Evolutionary conservation across 2,797 vertebrate species (phyloP), one percentile per base, ranked within the genome.

Genomic region (Fundulus diaphanus): DNA sequence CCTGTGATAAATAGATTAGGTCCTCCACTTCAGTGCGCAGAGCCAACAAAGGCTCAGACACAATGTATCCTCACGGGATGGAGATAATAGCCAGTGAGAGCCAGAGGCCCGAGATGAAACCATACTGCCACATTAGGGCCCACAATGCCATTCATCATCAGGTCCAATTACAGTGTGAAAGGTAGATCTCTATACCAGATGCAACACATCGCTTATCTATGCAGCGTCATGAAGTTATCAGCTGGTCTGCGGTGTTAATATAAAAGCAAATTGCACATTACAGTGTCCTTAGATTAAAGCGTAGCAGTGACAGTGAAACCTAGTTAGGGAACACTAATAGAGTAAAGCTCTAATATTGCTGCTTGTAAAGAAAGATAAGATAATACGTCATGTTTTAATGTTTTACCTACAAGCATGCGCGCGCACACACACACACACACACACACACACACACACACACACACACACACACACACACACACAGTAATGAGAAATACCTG

Each of bases 1-100:
- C 87, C 88, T 87, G 89, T 89, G 92, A 94, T 95, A 93, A 95
- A 95, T 93, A 95, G 94, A 95, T 94, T 91, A 95, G 91, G 91
- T 86, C 90, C 89, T 90, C 89, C 89, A 92, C 92, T 92, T 90
- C 85, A 83, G 80, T 81, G 89, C 82, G 72, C 91, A 82, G 87
- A 81, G 76, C 87, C 88, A 92, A 94, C 92, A 93, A 94, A 93
- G 87, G 82, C 92, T 85, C 85, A 89, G 89, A 88, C 91, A 92
- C 88, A 90, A 90, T 90, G 88, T 86, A 89, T 88, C 91, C 92
- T 90, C 90, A 73, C 63, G 92, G 93, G 93, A 92, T 76, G 80
- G 85, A 91, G 92, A 92, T 94, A 95, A 94, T 92, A 92, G 90
- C 89, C 84, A 85, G 87, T 72, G 86, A 90, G 89, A 92, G 91